Base-by-base conservation (phyloP, 2,888 invertebrate genomes). In the Ellobium chinense region DNA sequence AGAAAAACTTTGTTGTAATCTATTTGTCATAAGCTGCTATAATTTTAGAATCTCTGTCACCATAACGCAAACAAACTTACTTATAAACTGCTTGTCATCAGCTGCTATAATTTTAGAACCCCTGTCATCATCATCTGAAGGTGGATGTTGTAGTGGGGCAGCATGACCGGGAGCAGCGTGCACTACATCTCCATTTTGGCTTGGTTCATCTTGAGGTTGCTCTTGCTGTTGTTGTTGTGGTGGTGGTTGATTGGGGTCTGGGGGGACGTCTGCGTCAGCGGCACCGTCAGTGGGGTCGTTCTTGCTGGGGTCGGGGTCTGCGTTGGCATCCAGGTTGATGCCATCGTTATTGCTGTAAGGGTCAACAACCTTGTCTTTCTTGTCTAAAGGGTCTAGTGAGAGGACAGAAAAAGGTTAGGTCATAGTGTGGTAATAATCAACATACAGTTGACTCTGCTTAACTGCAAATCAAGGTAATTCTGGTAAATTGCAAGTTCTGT, bases 61-160 rank as follows among this genome's bases (percentile, higher is more conserved):
- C n/a, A n/a, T n/a, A n/a, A n/a, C n/a, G n/a, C n/a, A n/a, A n/a
- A n/a, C n/a, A n/a, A 3, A 76, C 76, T 14, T 37, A 76, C 76
- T 54, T 7, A 76, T 37, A 34, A 76, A 76, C 14, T 56, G 31
- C 14, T 76, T 76, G 66, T 76, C 76, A 36, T 68, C 68, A 14
- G 56, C 54, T 18, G 46, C 54, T 5, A 76, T 73, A 24, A 73
- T n/a, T 56, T 27, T 63, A 39, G 65, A 75, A 31, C 46, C 65
- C 29, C 54, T 39, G 31, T 27, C 27, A 7, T 56, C 72, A 18
- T 18, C 21, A 2, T 75, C 63, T 12, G 2, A 36, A 3, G 18
- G 34, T 5, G 63, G 63, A 21, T 39, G 46, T 21, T 46, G 46
- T 14, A 75, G 31, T 0, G 75, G 21, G 24, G 46, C 0, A 1